Conservation (phyloP, 2,113 vertebrate genomes). For the Xiphophorus maculatus region DNA sequence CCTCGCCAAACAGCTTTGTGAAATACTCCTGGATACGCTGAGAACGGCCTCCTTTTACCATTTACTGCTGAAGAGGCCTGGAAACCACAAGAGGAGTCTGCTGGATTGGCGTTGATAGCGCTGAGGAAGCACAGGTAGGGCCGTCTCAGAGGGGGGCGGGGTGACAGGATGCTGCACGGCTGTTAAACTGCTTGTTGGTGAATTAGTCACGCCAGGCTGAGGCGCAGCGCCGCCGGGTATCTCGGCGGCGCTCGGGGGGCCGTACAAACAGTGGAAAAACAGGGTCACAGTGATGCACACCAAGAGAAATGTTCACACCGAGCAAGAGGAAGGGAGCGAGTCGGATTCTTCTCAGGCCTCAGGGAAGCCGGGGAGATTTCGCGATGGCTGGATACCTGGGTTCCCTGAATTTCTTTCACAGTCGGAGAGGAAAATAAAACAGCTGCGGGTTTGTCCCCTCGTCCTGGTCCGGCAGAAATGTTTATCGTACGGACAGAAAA, state of each 20-base stretch:
- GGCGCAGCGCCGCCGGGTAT: slow-evolving; percentile 22
- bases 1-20: slow-evolving; percentile 66
- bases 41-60: slow-evolving; percentile 52
- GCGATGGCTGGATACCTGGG: slow-evolving; percentile 69
- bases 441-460: slow-evolving; percentile 53
- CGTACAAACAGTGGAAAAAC: slow-evolving; percentile 45
- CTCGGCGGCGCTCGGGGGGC: slow-evolving; percentile 54
- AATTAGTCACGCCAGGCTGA: slow-evolving; percentile 65
- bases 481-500: slow-evolving; percentile 68
- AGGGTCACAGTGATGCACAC: slow-evolving; percentile 55
- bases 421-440: slow-evolving; percentile 70
- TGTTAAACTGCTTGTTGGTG: slow-evolving; percentile 68
- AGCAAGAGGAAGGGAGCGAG: slow-evolving; percentile 11
- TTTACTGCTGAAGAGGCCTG: slow-evolving; percentile 30
- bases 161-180: slow-evolving; percentile 54
- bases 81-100: slow-evolving; percentile 30
- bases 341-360: slow-evolving; percentile 49
- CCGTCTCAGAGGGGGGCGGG: slow-evolving; percentile 17
- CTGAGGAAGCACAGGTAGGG: slow-evolving; percentile 57
- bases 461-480: slow-evolving; percentile 64
- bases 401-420: slow-evolving; percentile 75
- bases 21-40: slow-evolving; percentile 64
- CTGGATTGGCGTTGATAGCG: slow-evolving; percentile 21
- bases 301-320: slow-evolving; percentile 50
- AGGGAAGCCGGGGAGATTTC: slow-evolving; percentile 55